Evolutionary conservation across 2,888 invertebrate species (phyloP).

Genomic region (Trachelus iudaicus): DNA sequence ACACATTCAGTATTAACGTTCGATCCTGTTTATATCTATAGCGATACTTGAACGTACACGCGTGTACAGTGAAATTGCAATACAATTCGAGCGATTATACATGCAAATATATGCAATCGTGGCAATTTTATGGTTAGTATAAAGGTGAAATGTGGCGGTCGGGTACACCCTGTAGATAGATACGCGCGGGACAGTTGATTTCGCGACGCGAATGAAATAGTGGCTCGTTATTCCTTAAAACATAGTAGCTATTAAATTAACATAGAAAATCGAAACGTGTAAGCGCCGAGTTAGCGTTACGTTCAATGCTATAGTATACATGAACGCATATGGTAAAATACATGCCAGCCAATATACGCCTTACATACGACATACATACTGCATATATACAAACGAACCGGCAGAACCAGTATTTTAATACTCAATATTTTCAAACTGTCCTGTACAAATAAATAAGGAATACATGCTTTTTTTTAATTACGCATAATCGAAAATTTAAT

Average conservation of each 20-base stretch:
- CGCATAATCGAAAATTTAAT: neutral
- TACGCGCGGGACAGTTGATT: neutral
- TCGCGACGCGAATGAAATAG: neutral
- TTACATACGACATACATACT: no score
- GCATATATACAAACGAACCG: neutral
- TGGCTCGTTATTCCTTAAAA: conserved; percentile 27
- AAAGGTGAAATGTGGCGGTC: neutral
- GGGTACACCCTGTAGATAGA: neutral
- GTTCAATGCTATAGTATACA: neutral
- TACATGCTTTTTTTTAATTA: neutral
- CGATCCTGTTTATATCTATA: neutral
- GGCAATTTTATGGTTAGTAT: neutral
- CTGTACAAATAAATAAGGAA: neutral
- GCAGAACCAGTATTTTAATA: neutral
- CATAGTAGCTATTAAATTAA: conserved; percentile 35
- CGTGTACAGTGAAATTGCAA: neutral
- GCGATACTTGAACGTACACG: neutral
- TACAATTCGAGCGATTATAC: neutral
- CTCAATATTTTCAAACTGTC: neutral
- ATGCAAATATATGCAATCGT: neutral
- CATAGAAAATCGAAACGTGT: conserved; percentile 24
- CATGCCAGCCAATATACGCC: neutral
- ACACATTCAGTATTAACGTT: neutral
- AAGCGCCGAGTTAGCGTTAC: conserved; percentile 4
- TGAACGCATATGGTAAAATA: neutral